Evolutionary conservation across 1,140 invertebrate species (phyloP).

Genomic region (Caenorhabditis remanei): DNA sequence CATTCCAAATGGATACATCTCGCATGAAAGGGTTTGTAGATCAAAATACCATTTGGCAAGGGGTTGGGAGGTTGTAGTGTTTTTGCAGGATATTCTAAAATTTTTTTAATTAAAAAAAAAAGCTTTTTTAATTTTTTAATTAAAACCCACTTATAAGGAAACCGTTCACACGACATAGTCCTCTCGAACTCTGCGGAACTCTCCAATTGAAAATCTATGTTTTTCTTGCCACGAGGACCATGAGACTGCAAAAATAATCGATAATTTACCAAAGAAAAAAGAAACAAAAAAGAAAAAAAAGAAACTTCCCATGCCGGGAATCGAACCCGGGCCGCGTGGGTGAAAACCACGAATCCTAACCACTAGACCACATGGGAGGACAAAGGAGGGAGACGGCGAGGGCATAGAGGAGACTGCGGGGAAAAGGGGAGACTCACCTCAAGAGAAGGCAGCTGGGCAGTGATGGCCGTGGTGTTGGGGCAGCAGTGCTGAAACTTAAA

Average conservation of each 20-base stretch:
- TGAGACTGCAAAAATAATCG: neutral
- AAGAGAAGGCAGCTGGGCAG: neutral
- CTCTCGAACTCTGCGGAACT: slow-evolving; percentile 13
- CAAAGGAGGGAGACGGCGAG: neutral
- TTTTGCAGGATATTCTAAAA: slow-evolving; percentile 24
- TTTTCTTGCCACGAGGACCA: neutral
- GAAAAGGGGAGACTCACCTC: neutral
- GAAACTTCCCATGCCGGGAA: slow-evolving; percentile 85
- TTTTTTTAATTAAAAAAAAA: no score
- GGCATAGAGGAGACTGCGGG: neutral
- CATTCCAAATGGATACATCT: slow-evolving; percentile 29
- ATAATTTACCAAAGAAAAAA: no score
- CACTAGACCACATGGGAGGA: slow-evolving; percentile 78
- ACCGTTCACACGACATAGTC: slow-evolving; percentile 4
- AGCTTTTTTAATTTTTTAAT: no score
- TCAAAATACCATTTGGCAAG: slow-evolving; percentile 28
- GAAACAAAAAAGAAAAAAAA: neutral
- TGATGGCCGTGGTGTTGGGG: slow-evolving; percentile 11
- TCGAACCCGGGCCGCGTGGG: slow-evolving; percentile 87
- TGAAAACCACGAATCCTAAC: slow-evolving; percentile 89
- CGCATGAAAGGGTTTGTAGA: slow-evolving; percentile 2
- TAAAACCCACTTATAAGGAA: slow-evolving; percentile 33
- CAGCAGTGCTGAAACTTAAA: slow-evolving; percentile 4
- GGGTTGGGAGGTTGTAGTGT: neutral
- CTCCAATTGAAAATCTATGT: slow-evolving; percentile 3